phyloP scores from a whole-genome alignment of 2,113 vertebrate species.

The Triplophysa dalaica region DNA sequence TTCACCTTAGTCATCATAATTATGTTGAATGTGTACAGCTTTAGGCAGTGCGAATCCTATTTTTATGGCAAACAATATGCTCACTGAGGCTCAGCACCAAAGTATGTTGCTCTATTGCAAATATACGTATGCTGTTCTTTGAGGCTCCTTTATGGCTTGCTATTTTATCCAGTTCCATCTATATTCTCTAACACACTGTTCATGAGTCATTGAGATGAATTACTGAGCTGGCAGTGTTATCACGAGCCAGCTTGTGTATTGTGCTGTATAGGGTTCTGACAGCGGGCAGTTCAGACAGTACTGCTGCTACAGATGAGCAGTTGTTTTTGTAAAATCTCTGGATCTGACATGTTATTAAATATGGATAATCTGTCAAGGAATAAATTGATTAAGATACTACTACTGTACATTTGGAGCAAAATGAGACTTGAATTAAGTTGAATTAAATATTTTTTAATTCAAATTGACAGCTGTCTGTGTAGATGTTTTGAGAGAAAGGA shows the following conservation, averaged over 20 bases:
- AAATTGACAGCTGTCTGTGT: too few relatives aligned
- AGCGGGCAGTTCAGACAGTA: constrained; percentile 1
- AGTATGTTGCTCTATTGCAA: not conserved
- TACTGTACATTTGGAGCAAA: too few relatives aligned
- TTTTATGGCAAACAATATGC: not conserved
- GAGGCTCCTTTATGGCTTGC: not conserved
- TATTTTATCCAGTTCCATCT: not conserved
- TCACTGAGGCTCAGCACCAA: not conserved
- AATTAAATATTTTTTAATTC: too few relatives aligned
- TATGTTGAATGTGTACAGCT: not conserved
- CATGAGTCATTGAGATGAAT: constrained; percentile 30
- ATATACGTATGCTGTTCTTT: not conserved
- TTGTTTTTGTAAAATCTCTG: not conserved
- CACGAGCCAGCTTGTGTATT: constrained; percentile 7
- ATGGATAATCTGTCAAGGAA: not conserved
- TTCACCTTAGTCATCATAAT: not conserved
- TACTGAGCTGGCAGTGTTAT: not conserved
- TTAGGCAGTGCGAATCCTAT: not conserved
- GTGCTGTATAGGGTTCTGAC: not conserved
- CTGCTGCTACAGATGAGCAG: not conserved
- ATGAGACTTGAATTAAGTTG: too few relatives aligned
- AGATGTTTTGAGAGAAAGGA: too few relatives aligned
- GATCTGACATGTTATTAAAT: not conserved
- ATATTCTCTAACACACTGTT: not conserved
- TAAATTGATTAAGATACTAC: not conserved